Percentiles rank a stretch among this genome's conserved stretches.
Conservation (phyloP, 2,888 invertebrate species). For the Pristionchus arcanus region DNA sequence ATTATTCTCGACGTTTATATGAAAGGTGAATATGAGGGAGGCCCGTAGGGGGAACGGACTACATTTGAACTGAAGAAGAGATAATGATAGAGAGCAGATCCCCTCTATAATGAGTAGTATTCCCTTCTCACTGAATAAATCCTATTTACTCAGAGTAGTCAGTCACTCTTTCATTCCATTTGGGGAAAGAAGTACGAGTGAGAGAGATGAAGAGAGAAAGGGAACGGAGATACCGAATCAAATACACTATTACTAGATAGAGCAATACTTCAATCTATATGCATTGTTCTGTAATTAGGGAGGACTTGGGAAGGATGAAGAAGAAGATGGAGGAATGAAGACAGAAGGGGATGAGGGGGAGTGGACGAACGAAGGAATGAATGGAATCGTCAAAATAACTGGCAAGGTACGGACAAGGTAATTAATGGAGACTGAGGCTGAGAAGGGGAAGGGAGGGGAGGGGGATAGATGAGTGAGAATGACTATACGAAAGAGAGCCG, state of each 20-base stretch:
- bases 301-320: not conserved
- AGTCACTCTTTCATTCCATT: constrained; percentile 10
- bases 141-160: constrained; percentile 21
- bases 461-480: constrained; percentile 7
- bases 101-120: constrained; percentile 4
- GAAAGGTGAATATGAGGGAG: not conserved
- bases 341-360: not conserved
- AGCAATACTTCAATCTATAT: not conserved
- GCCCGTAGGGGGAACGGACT: not conserved
- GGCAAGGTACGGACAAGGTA: not conserved
- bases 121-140: not conserved
- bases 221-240: not conserved
- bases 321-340: not conserved
- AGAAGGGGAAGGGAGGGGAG: not conserved
- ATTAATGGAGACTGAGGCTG: constrained; percentile 6
- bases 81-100: not conserved
- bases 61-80: not conserved
- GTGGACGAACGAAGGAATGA: not conserved
- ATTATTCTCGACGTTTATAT: not conserved
- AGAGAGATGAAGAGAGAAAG: constrained; percentile 2
- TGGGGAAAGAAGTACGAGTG: not conserved
- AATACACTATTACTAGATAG: constrained; percentile 13
- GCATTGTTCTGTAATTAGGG: not conserved
- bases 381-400: constrained; percentile 4
- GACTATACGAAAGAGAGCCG: constrained; percentile 31